A percentile compares a stretch with the other conserved stretches of the same genome.
Conservation (phyloP, 2,113 vertebrate species). For the Ameiurus melas region DNA sequence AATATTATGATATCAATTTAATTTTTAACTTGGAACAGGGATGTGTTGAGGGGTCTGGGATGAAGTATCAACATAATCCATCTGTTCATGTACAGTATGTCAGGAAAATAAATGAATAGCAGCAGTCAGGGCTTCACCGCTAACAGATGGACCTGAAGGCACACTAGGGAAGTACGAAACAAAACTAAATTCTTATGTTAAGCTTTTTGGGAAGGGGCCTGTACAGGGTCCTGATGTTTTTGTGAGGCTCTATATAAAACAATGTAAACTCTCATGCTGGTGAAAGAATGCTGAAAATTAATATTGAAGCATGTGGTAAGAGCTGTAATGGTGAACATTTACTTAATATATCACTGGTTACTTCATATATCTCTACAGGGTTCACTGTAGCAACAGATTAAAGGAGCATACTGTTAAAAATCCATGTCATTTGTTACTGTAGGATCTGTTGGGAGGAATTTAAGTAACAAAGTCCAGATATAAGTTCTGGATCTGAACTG, state of each 20-base stretch:
- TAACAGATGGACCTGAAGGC: neutral
- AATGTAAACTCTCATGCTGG: neutral
- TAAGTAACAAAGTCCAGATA: neutral
- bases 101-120: slow-evolving; percentile 1
- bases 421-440: neutral
- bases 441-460: neutral
- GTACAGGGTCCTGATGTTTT: neutral
- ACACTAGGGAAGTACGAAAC: neutral
- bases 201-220: neutral
- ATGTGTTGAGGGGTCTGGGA: neutral
- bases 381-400: neutral
- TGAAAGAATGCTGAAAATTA: neutral
- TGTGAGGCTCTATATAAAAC: neutral
- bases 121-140: neutral
- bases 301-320: neutral
- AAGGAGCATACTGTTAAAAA: neutral
- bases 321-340: neutral
- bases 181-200: neutral
- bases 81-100: neutral
- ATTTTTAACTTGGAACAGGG: neutral
- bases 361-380: neutral
- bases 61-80: neutral
- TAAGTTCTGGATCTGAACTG: neutral
- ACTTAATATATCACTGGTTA: neutral
- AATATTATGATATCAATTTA: neutral